Conservation (phyloP, 2,113 vertebrate genomes). For the Rhadina sibilatrix region DNA sequence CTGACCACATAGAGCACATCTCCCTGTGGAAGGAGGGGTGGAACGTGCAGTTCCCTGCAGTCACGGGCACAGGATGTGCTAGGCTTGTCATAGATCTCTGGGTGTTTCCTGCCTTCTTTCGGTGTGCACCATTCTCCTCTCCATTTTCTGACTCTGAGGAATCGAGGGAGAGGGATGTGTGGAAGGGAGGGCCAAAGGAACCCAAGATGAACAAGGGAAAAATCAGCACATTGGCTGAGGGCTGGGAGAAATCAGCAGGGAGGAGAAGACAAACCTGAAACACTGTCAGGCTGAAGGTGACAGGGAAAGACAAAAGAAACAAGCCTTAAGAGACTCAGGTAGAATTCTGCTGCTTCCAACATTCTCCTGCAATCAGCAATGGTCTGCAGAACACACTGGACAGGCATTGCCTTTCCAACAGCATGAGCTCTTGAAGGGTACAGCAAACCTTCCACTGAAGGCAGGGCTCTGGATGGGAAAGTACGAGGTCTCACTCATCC, state of each 20-base stretch:
- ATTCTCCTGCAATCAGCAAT: not conserved
- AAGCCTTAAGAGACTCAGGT: not conserved
- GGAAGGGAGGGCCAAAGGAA: not conserved
- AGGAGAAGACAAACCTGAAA: not conserved
- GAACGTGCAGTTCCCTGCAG: not conserved
- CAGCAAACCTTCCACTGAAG: not conserved
- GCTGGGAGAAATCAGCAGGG: not conserved
- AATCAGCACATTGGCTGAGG: not conserved
- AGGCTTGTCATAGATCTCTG: not conserved
- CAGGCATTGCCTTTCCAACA: not conserved
- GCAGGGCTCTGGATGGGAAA: not conserved
- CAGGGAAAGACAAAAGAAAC: not conserved
- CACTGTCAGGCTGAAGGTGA: not conserved
- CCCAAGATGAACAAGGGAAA: not conserved
- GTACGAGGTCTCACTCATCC: not conserved
- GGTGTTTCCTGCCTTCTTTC: not conserved
- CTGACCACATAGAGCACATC: rapidly evolving
- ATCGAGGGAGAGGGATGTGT: not conserved
- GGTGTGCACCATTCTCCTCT: not conserved
- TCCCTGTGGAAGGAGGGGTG: not conserved
- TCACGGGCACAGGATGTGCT: not conserved
- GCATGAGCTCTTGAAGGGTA: not conserved
- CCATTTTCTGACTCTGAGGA: not conserved
- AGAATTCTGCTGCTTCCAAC: not conserved
- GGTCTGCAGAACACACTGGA: not conserved